These are phyloP conservation scores for Sphecodes monilicornis DNA, from an alignment of 2,888 invertebrate species.

Conservation along the genomic window DNA sequence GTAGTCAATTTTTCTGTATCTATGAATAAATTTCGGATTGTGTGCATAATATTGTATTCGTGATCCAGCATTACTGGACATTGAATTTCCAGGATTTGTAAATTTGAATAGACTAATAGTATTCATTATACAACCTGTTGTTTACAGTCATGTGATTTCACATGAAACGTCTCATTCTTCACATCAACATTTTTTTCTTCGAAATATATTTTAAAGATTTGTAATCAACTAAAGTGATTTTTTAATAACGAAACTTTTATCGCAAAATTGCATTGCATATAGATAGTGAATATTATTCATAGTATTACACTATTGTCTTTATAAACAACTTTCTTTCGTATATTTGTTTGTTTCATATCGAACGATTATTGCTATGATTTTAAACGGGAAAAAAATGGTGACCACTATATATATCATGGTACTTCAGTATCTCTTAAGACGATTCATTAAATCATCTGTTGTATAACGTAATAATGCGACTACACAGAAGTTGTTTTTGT, in stretches of 20 bases:
- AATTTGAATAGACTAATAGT: constrained; percentile 40
- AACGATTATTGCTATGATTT: constrained; percentile 33
- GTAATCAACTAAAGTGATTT: constrained; percentile 1
- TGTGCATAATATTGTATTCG: constrained; percentile 72
- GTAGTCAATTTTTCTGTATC: constrained; percentile 75
- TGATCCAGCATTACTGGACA: constrained; percentile 60
- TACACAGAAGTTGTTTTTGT: constrained; percentile 23
- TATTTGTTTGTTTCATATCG: constrained; percentile 42
- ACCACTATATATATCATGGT: constrained; percentile 34
- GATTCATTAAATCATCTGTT: constrained; percentile 38
- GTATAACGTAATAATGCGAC: constrained; percentile 16
- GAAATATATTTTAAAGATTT: constrained; percentile 14
- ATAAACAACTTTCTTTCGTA: constrained; percentile 46
- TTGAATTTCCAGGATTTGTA: constrained; percentile 38
- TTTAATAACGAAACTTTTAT: constrained; percentile 17
- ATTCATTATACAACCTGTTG: constrained; percentile 34
- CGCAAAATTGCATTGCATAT: constrained; percentile 15
- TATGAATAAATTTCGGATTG: constrained; percentile 78
- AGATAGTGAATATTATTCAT: constrained; percentile 42
- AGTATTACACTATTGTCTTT: constrained; percentile 31
- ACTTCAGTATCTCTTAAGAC: constrained; percentile 44
- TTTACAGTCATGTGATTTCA: constrained; percentile 28
- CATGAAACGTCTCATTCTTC: background rate
- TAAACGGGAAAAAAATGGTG: constrained; percentile 41
- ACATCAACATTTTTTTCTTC: background rate